Evolutionary conservation across 2,113 vertebrate genomes (phyloP).

Genomic region (Oceanodroma tethys): DNA sequence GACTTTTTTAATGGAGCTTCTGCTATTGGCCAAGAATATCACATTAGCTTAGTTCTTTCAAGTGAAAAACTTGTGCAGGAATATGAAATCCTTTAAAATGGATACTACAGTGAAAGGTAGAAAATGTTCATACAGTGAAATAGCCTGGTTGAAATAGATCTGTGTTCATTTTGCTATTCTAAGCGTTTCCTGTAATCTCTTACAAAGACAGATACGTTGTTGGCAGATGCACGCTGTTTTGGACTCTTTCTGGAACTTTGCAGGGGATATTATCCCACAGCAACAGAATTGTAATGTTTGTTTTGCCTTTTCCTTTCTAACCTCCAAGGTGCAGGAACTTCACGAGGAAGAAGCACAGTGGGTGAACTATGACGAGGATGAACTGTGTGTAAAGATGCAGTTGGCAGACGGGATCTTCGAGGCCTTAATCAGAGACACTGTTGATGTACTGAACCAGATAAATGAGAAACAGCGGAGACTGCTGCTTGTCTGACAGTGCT

Average conservation of each 20-base stretch:
- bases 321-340: conserved; percentile 90
- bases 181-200: background rate
- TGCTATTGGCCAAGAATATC: background rate
- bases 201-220: background rate
- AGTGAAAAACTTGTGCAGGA: background rate
- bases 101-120: background rate
- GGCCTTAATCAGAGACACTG: conserved; percentile 90
- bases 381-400: conserved; percentile 96
- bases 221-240: background rate
- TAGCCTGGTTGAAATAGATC: background rate
- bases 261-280: background rate
- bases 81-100: background rate
- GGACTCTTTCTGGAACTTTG: conserved; percentile 3
- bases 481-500: conserved; percentile 74
- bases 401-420: conserved; percentile 96
- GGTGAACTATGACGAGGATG: conserved; percentile 98
- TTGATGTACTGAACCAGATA: conserved; percentile 85
- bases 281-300: background rate
- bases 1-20: background rate
- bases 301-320: background rate
- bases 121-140: background rate
- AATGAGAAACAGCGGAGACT: conserved; percentile 80
- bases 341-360: conserved; percentile 96
- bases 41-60: background rate
- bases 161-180: background rate